Evolutionary conservation across 2,888 invertebrate genomes (phyloP), one percentile per base, ranked within the genome.

Genomic region (Rhyacophila evoluta): DNA sequence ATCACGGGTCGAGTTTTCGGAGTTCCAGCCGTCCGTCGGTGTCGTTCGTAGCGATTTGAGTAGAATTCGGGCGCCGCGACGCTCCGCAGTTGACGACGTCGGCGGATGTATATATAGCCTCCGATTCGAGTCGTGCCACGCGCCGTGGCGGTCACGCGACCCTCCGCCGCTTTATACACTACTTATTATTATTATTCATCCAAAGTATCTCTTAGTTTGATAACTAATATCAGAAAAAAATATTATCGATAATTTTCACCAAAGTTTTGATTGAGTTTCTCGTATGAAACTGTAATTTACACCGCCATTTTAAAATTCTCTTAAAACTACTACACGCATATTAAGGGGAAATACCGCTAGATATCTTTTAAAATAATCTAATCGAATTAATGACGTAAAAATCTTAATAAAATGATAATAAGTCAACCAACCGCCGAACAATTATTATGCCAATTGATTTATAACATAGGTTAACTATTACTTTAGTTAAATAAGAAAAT

Each of bases 21-120:
- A 69, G 29, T 69, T 77, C 75, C 81, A 81, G 81, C 82, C 82
- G 79, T 80, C 82, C 81, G 79, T 80, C 81, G 80, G 74, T 73
- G 72, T 68, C 38, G 77, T 74, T 71, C 76, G 75, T 36, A 68
- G 37, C 71, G 81, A 41, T 77, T 73, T 69, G 79, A 55, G 78
- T 77, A 75, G 83, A 83, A 85, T 84, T 84, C 85, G 69, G 29
- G 69, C 28, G 83, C 83, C 55, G 83, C 82, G 84, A 83, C 80
- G 81, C 80, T 70, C 74, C 25, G 75, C 33, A 72, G 55, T 55
- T 19, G 55, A 25, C 55, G 55, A 55, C 55, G 55, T 19, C 77
- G 68, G 88, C 89, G 89, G 89, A 89, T 89, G 75, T 78, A 78
- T 85, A 84, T 86, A 36, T 77, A 36, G 8, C 72, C 77, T 68